These are phyloP conservation scores for Lithosia quadra DNA, from an alignment of 2,888 invertebrate genomes.

Conservation along the genomic window DNA sequence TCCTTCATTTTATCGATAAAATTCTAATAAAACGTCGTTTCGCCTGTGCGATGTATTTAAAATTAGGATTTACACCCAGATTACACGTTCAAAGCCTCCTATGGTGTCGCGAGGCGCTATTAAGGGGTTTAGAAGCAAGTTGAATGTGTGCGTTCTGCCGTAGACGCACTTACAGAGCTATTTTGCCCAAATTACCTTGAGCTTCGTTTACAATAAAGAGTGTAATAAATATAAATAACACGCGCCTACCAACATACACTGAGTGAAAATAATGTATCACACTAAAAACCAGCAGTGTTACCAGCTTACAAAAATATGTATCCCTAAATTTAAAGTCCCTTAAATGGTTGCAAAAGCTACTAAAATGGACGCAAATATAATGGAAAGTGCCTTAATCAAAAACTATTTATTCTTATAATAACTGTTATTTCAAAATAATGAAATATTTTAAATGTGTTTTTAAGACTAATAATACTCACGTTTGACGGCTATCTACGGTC, in stretches of 20 bases:
- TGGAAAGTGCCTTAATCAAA: no score
- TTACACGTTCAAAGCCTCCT: background rate
- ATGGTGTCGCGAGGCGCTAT: background rate
- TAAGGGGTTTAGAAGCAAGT: background rate
- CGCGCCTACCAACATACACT: background rate
- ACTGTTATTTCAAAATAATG: no score
- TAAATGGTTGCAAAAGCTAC: no score
- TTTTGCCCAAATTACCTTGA: background rate
- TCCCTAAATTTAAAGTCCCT: background rate
- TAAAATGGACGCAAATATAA: no score
- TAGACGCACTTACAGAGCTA: background rate
- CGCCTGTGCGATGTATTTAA: background rate
- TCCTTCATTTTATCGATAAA: no score
- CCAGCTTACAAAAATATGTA: background rate
- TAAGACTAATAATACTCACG: no score
- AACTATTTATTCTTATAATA: no score
- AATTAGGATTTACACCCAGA: background rate
- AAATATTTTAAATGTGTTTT: no score
- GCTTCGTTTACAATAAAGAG: background rate
- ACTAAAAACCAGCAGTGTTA: background rate
- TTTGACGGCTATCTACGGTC: no score
- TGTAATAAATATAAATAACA: background rate
- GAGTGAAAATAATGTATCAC: background rate
- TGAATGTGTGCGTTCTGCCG: background rate
- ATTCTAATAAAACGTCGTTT: background rate